Base-by-base conservation (phyloP, 2,113 vertebrate genomes). In the Melanerpes aurifrons region DNA sequence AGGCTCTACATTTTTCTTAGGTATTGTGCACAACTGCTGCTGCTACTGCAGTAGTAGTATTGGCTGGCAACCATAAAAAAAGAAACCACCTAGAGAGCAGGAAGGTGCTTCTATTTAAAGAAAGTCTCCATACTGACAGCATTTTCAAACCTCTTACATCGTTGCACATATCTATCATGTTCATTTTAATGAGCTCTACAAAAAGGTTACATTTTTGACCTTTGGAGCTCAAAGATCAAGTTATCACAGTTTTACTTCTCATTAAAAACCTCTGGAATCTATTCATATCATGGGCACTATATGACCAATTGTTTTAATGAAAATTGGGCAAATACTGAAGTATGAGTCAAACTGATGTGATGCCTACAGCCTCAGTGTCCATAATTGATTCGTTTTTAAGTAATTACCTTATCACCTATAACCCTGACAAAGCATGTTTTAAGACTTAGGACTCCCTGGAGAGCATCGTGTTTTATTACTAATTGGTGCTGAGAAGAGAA, bases 181-280 rank as follows among this genome's bases (percentile, higher is more conserved):
- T 95, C 72, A 86, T 95, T 89, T 96, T 96, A 96, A 97, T 95
- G 93, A 97, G 94, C 62, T 94, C 66, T 70, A 86, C 54, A 81
- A 47, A 95, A 73, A 95, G 82, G 90, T 87, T 82, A 94, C 21
- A 61, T 61, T 94, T 95, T 68, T 91, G 67, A 91, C 88, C 86
- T 93, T 83, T 40, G 61, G 57, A 94, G 87, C 78, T 90, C 86
- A 95, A 82, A 90, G 94, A 93, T 92, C 91, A 95, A 94, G 35
- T 93, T 92, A 93, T 79, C 82, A 71, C 45, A 90, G 69, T 89
- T 94, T 89, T 58, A 88, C 3, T 90, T 87, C 80, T 89, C 93
- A 80, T 82, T 81, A 95, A 78, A 92, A 92, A 90, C 45, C 53
- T 90, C 61, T 83, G 25, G n/a, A 89, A 87, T 89, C 74, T 94